Percentiles rank a stretch among this genome's conserved stretches.
These are phyloP conservation scores for Furcifer pardalis DNA, from an alignment of 2,797 vertebrate species.

Conservation along the genomic window DNA sequence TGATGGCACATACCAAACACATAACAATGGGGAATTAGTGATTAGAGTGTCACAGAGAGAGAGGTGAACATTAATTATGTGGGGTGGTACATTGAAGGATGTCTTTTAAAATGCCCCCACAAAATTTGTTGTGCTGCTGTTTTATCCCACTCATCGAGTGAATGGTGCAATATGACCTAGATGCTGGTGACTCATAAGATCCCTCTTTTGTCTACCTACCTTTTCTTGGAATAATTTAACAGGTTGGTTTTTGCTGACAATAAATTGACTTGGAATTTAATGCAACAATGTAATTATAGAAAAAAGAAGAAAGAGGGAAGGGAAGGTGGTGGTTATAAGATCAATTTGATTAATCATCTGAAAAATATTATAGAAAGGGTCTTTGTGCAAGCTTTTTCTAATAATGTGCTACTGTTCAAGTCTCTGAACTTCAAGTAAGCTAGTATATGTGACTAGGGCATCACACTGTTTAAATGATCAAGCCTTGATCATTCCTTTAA, in stretches of 20 bases:
- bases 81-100: not conserved
- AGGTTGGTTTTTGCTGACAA: not conserved
- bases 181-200: not conserved
- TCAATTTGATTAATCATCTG: not conserved
- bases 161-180: not conserved
- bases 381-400: not conserved
- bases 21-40: not conserved
- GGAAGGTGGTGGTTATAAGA: not conserved
- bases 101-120: not conserved
- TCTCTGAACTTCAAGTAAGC: too few species aligned
- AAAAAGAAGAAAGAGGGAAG: not conserved
- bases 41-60: not conserved
- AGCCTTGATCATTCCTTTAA: not conserved
- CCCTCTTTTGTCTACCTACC: not conserved
- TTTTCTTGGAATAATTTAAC: not conserved
- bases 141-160: not conserved
- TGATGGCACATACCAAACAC: too few species aligned
- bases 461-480: not conserved
- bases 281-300: not conserved
- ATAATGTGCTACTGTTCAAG: too few species aligned
- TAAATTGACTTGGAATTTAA: not conserved
- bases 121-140: not conserved
- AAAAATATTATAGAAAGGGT: not conserved
- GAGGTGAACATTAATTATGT: too few species aligned
- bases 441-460: too few species aligned